Evolutionary conservation across 2,113 vertebrate genomes (phyloP).

Genomic region (Mormoops blainvillei): DNA sequence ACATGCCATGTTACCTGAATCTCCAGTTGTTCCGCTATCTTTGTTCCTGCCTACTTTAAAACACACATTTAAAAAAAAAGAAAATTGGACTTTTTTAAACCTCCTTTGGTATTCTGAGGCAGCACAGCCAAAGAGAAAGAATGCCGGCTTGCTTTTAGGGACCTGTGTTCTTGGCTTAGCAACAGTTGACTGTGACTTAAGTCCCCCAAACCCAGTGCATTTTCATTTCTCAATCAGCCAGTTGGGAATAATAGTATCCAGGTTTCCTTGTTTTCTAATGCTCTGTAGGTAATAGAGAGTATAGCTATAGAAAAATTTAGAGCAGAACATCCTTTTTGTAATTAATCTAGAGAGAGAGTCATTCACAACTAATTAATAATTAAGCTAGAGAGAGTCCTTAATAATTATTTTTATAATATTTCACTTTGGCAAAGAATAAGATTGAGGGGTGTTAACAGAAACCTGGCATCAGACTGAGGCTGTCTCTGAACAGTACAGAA

Average conservation of each 20-base stretch:
- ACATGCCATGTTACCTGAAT: slow-evolving; percentile 2
- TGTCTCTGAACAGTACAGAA: background rate
- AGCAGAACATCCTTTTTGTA: slow-evolving; percentile 21
- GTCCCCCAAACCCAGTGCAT: background rate
- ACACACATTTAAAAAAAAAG: background rate
- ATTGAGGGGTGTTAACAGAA: background rate
- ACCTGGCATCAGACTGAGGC: background rate
- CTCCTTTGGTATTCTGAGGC: background rate
- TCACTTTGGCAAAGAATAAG: slow-evolving; percentile 33
- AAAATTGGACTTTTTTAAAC: background rate
- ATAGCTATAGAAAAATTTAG: background rate
- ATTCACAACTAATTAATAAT: slow-evolving; percentile 40
- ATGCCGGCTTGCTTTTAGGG: background rate
- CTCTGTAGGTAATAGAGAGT: background rate
- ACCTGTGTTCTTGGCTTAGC: background rate
- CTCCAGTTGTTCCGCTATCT: background rate
- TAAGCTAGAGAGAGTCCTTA: background rate
- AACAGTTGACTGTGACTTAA: background rate
- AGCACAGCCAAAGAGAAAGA: background rate
- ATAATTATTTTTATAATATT: slow-evolving; percentile 39
- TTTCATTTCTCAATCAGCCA: background rate
- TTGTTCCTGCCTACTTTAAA: slow-evolving; percentile 27
- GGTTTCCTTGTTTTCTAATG: background rate
- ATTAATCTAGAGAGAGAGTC: background rate
- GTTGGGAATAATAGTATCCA: background rate